Base-by-base conservation (phyloP, 2,797 vertebrate species). In the Hapalemur alaotrensis region DNA sequence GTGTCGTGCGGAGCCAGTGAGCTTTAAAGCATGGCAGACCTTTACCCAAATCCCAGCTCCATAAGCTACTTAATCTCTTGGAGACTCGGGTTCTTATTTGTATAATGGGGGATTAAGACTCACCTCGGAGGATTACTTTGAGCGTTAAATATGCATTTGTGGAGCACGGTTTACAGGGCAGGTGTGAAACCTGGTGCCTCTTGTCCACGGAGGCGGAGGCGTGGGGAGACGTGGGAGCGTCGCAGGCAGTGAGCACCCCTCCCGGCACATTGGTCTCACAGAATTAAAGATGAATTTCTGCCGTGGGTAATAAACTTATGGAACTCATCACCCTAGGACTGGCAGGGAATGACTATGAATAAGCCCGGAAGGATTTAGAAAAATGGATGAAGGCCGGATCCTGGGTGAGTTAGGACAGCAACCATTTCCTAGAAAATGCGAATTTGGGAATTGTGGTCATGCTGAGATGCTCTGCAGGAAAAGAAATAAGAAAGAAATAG, bases 361-460 rank as follows among this genome's bases (percentile, higher is more conserved):
- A 89, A 83, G 83, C 78, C 86, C 59, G 11, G 82, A 73, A 91
- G 72, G 80, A 46, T 80, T 73, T 85, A 80, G 65, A 70, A 46
- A 89, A 96, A 87, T 73, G 41, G 65, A 89, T 89, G 61, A 48
- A 93, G 84, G 69, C 69, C 59, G 35, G 76, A n/a, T 91, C n/a
- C 83, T 92, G 18, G 0, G 28, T 95, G 76, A 89, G 76, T 96
- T 84, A 90, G 72, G 46, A 22, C 3, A 84, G 48, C 76, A 61
- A 46, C 43, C 43, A 17, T 93, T 95, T 96, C 83, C 94, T 94
- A 95, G 97, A 91, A 96, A 91, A 96, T 81, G 79, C 89, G 52
- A 12, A 30, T 94, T 95, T 94, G 79, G 61, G 76, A 82, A 70
- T 48, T 5, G 18, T 38, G 41, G 69, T 81, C 95, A 30, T 95